phyloP scores from a whole-genome alignment of 2,113 vertebrate species.

The Empidonax traillii region DNA sequence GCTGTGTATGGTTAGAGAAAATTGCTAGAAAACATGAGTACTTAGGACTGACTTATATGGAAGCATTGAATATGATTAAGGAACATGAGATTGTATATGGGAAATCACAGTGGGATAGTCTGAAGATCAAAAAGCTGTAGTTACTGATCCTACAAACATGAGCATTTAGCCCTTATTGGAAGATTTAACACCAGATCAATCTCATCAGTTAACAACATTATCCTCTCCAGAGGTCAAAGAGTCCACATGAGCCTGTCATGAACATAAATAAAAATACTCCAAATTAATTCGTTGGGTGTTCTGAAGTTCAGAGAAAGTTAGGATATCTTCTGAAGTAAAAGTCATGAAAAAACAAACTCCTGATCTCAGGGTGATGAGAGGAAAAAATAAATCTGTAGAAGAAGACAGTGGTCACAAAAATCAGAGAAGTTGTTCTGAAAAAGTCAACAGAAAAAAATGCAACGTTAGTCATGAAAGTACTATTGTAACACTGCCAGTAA shows the following conservation, averaged over 20 bases:
- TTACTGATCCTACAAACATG: neutral
- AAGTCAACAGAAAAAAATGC: neutral
- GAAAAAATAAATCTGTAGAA: neutral
- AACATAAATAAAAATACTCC: constrained; percentile 36
- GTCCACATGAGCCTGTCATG: neutral
- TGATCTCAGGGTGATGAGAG: neutral
- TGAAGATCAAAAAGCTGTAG: constrained; percentile 51
- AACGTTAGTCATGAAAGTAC: neutral
- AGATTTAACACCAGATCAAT: neutral
- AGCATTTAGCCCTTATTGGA: neutral
- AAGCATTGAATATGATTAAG: constrained; percentile 59
- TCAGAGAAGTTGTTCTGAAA: neutral
- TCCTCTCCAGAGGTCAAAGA: neutral
- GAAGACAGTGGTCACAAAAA: neutral
- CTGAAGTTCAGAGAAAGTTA: neutral
- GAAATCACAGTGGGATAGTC: constrained; percentile 50
- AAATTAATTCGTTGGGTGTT: constrained; percentile 4
- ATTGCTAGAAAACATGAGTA: constrained; percentile 41
- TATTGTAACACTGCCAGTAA: constrained; percentile 54
- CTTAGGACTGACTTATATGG: constrained; percentile 54
- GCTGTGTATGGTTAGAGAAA: neutral
- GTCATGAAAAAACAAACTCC: neutral
- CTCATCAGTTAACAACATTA: neutral
- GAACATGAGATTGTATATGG: constrained; percentile 47
- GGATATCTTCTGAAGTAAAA: neutral